Evolutionary conservation across 1,140 invertebrate genomes (phyloP), one percentile per base, ranked within the genome.

Genomic region (Helicoverpa armigera): DNA sequence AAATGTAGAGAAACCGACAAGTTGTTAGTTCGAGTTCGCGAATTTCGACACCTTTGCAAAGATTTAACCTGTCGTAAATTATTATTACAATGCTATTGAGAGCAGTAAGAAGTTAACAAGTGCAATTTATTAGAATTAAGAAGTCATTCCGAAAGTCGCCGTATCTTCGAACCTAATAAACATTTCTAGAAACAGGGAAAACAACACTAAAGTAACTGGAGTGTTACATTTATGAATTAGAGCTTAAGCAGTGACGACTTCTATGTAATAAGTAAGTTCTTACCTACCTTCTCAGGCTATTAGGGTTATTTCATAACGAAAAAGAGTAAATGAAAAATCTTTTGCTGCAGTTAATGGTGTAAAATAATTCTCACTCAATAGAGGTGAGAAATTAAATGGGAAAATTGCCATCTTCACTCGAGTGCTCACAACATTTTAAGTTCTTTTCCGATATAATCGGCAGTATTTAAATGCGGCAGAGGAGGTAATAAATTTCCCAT

Each of bases 401-500:
- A 87, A 90, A 89, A 89, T 90, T 91, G 89, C 85, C 88, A 88
- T 89, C 77, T 84, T 80, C 84, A 89, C 84, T 83, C 87, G 82
- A 88, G 83, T 85, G 86, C 87, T 81, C 72, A 81, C 84, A 89
- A 87, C 87, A 90, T 90, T 92, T 85, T 88, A 90, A 87, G 85
- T 90, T 87, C 87, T 85, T 74, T 82, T 87, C 87, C 80, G 88
- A 90, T 89, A 92, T 92, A 93, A 92, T 91, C 92, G 89, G 79
- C 87, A 88, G 91, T 93, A 94, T 94, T 94, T 91, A 87, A 94
- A 94, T 94, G 91, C 89, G 87, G 86, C 86, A 88, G 88, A 90
- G 86, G 85, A 83, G 88, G 89, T 87, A 90, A 94, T 94, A 94
- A 94, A 93, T 93, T 94, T 89, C 81, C 92, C 89, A 92, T 94